Conservation (phyloP, 2,113 vertebrate species). For the Nymphicus hollandicus region DNA sequence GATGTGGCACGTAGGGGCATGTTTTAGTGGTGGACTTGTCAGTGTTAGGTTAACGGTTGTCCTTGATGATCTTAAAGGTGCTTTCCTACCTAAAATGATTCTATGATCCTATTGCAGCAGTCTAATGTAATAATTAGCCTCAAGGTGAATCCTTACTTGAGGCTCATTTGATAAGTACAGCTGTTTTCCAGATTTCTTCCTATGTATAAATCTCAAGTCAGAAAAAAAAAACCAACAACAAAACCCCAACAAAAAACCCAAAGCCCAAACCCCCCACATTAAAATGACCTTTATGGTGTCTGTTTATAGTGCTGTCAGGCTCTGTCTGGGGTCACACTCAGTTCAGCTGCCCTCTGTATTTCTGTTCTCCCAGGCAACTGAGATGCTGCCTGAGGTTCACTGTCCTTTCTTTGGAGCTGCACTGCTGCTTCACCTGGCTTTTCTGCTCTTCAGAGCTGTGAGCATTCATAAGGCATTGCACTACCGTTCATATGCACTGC, state of each 20-base stretch:
- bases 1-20: background rate
- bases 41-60: rapidly evolving
- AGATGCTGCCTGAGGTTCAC: background rate
- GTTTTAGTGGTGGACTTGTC: background rate
- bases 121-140: background rate
- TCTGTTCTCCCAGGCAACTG: background rate
- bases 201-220: background rate
- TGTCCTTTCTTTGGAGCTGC: background rate
- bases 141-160: background rate
- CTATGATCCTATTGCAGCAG: background rate
- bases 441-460: background rate
- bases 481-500: background rate
- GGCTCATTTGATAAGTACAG: background rate
- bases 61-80: background rate
- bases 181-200: background rate
- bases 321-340: background rate
- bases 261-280: background rate
- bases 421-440: background rate
- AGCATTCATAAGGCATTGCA: background rate
- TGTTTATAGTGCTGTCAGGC: background rate
- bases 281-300: background rate
- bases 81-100: background rate
- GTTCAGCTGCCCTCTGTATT: background rate
- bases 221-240: too few relatives aligned
- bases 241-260: background rate